These are phyloP conservation scores for Drosophila persimilis DNA, from an alignment of 1,140 invertebrate species.

Conservation along the genomic window DNA sequence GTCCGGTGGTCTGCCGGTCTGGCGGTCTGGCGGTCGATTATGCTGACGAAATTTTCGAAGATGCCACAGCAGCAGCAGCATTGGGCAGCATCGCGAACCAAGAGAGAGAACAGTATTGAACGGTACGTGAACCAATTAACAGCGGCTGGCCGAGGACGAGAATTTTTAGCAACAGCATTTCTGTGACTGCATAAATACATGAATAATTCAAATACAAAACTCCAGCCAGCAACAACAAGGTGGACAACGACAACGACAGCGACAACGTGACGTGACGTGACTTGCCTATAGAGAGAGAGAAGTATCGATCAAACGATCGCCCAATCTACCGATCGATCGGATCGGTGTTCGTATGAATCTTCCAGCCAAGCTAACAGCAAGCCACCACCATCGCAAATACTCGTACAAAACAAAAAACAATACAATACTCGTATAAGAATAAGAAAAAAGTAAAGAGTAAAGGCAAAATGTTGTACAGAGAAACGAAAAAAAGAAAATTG, in stretches of 20 bases:
- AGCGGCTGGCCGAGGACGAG: conserved; percentile 35
- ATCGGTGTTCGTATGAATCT: conserved; percentile 32
- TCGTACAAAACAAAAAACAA: neutral
- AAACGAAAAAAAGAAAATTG: conserved; percentile 73
- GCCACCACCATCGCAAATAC: conserved; percentile 17
- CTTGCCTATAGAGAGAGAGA: conserved; percentile 54
- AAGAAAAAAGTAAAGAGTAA: conserved; percentile 36
- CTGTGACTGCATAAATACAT: conserved; percentile 62
- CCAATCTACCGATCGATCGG: conserved; percentile 35
- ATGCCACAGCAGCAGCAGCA: conserved; percentile 16
- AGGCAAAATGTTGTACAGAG: conserved; percentile 72
- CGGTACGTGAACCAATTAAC: conserved; percentile 69
- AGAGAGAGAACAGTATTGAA: conserved; percentile 50
- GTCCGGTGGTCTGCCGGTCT: conserved; percentile 15
- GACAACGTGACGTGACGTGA: conserved; percentile 71
- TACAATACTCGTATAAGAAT: conserved; percentile 31
- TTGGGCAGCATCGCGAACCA: neutral
- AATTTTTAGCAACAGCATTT: conserved; percentile 37
- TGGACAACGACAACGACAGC: conserved; percentile 22
- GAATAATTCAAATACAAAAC: conserved; percentile 71
- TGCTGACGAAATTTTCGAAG: conserved; percentile 68
- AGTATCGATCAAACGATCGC: conserved; percentile 68
- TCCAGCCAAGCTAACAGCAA: conserved; percentile 36
- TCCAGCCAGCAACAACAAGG: conserved; percentile 26
- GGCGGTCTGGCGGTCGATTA: conserved; percentile 21